Evolutionary conservation across 2,888 invertebrate genomes (phyloP), one percentile per base, ranked within the genome.

Genomic region (Elgonia sp.): DNA sequence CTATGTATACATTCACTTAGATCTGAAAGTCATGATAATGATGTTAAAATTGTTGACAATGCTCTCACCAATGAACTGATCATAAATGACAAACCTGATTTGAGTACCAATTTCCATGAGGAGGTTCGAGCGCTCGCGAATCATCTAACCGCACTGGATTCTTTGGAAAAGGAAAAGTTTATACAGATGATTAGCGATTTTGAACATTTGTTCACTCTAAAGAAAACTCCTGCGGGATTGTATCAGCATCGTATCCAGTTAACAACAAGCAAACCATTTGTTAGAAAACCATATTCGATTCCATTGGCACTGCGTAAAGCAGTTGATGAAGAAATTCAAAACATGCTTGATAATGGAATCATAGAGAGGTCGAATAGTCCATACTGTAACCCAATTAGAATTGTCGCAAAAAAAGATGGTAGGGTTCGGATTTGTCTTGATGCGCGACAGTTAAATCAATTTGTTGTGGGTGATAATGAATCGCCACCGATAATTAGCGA

Each of bases 311-410:
- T 90, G 12, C 75, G 93, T 16, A 42, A 84, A 10, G 89, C 85
- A 3, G 91, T 93, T 16, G 91, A 91, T 60, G 57, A 80, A 1
- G 90, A 91, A 79, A 87, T 94, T 12, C 37, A 90, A n/a, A 84
- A 90, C 79, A 92, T 93, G 92, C 50, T 93, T 9, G 67, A 89
- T 16, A 55, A 80, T 39, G 92, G 92, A 2, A 90, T 93, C 0
- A 93, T 93, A 39, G 91, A 91, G 84, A 53, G 92, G 67, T 91
- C 91, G 12, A 82, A 84, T 8, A 92, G 92, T 40, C 88, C 90
- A 0, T 93, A 91, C 85, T 90, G 91, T n/a, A 93, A 93, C 63
- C 93, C 93, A 0, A 73, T 93, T n/a, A 90, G 92, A 3, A 91
- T 92, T 8, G 92, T 92, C 0, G 50, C 89, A 53, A 93, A 93